Conservation (phyloP, 2,888 invertebrate species). For the Cryptus viduatorius region DNA sequence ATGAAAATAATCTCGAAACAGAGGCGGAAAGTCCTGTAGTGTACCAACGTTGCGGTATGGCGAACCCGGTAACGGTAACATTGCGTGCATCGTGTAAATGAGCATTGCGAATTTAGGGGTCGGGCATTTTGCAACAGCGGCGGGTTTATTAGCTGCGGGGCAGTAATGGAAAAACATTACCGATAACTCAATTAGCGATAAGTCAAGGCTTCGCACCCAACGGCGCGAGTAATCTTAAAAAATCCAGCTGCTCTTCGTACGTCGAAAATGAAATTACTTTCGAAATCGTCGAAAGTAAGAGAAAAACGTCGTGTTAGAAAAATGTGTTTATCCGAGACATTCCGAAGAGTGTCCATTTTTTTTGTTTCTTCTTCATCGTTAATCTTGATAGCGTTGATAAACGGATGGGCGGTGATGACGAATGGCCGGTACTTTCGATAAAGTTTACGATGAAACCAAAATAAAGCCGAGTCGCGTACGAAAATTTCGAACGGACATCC, state of each 20-base stretch:
- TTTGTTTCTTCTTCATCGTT: too few species aligned
- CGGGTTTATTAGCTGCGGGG: constrained; percentile 53
- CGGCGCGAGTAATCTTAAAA: constrained; percentile 33
- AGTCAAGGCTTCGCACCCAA: constrained; percentile 54
- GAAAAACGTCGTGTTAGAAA: too few species aligned
- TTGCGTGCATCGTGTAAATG: constrained; percentile 64
- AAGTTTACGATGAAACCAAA: neutral
- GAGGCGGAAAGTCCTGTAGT: neutral
- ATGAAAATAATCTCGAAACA: neutral
- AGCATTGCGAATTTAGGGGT: constrained; percentile 67
- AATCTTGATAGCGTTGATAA: too few species aligned
- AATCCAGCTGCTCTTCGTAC: constrained; percentile 1
- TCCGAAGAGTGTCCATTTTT: too few species aligned
- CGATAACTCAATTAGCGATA: constrained; percentile 69
- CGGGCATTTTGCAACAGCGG: constrained; percentile 42
- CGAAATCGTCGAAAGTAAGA: neutral
- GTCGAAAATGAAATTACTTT: neutral
- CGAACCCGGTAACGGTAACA: constrained; percentile 61
- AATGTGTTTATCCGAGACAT: too few species aligned
- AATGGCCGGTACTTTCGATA: constrained; percentile 3
- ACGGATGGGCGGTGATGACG: neutral
- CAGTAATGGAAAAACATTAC: constrained; percentile 61
- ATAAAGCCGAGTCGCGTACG: neutral
- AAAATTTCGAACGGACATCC: neutral
- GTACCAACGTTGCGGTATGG: neutral